phyloP scores from a whole-genome alignment of 2,888 invertebrate species.

The Drosophila cracens region DNA sequence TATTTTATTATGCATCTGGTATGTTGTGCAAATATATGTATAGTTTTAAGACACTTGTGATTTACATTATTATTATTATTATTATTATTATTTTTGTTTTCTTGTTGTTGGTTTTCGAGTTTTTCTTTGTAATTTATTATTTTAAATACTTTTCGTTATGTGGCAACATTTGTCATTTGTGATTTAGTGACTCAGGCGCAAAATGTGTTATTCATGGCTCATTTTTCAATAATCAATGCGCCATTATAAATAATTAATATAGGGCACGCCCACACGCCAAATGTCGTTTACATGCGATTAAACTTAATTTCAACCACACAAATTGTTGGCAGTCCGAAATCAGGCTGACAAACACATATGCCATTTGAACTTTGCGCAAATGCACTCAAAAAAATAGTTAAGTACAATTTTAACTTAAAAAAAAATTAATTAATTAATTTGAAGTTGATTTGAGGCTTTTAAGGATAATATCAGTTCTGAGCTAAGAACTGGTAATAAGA shows the following conservation, averaged over 20 bases:
- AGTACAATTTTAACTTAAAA: neutral
- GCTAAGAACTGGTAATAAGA: neutral
- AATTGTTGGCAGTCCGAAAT: slow-evolving; percentile 19
- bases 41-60: slow-evolving; percentile 12
- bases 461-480: neutral
- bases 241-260: slow-evolving; percentile 51
- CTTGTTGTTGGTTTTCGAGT: neutral
- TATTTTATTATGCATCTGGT: slow-evolving; percentile 31
- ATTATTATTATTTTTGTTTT: slow-evolving; percentile 5
- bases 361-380: neutral
- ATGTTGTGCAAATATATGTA: neutral
- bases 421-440: too few relatives aligned
- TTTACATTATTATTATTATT: slow-evolving; percentile 22
- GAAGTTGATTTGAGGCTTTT: too few relatives aligned
- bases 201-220: slow-evolving; percentile 39
- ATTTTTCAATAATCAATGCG: slow-evolving; percentile 56
- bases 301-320: slow-evolving; percentile 20
- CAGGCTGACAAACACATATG: slow-evolving; percentile 15
- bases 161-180: slow-evolving; percentile 63
- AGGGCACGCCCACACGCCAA: slow-evolving; percentile 16
- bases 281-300: slow-evolving; percentile 18
- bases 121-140: slow-evolving; percentile 54
- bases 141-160: slow-evolving; percentile 37
- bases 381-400: neutral
- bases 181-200: slow-evolving; percentile 60